phyloP scores from a whole-genome alignment of 2,888 invertebrate genomes.

The Druceiella hillmani region DNA sequence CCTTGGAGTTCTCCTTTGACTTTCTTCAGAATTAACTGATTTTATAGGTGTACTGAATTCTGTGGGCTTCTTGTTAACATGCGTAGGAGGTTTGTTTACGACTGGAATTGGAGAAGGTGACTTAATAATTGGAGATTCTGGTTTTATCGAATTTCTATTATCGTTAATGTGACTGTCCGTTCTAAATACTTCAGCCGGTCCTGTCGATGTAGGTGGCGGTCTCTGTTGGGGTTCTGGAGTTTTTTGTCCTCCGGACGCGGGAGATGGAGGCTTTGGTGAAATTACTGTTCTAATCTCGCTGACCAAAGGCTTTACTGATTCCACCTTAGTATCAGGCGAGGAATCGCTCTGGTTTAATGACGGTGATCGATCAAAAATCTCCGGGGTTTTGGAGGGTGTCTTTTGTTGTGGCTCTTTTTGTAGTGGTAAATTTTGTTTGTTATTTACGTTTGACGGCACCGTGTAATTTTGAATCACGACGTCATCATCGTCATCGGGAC shows the following conservation, averaged over 20 bases:
- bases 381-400: slow-evolving; percentile 24
- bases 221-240: slow-evolving; percentile 38
- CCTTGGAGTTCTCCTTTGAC: slow-evolving; percentile 42
- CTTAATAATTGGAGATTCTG: slow-evolving; percentile 4
- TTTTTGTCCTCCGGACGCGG: slow-evolving; percentile 13
- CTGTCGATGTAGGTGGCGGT: slow-evolving; percentile 28
- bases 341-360: slow-evolving; percentile 48
- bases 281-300: slow-evolving; percentile 7
- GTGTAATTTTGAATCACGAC: slow-evolving; percentile 38
- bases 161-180: slow-evolving; percentile 27
- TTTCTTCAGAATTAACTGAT: slow-evolving; percentile 35
- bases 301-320: slow-evolving; percentile 2
- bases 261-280: slow-evolving; percentile 13
- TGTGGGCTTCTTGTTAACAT: slow-evolving; percentile 35
- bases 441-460: slow-evolving; percentile 1
- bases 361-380: slow-evolving; percentile 44
- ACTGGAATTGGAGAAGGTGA: slow-evolving; percentile 12
- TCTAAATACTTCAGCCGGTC: no score
- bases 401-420: slow-evolving; percentile 15
- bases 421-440: slow-evolving; percentile 8
- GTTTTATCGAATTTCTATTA: slow-evolving; percentile 30
- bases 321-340: slow-evolving; percentile 27
- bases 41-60: slow-evolving; percentile 35
- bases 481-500: slow-evolving; percentile 43
- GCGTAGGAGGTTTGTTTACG: slow-evolving; percentile 18